Evolutionary conservation across 2,888 invertebrate species (phyloP).

Genomic region (Prosopocoilus inquinatus): DNA sequence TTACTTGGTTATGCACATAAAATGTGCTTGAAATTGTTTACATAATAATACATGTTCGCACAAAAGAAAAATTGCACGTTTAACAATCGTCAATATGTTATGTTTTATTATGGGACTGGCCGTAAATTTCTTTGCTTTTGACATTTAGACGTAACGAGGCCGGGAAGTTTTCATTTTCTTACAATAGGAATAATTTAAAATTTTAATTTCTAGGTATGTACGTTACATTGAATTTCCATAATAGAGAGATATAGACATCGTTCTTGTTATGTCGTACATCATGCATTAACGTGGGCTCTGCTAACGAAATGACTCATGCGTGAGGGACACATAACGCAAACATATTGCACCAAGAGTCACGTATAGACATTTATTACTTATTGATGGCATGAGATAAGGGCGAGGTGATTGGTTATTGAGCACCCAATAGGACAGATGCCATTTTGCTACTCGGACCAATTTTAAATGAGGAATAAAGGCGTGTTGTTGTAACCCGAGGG

Average conservation of each 20-base stretch:
- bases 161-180: conserved; percentile 6
- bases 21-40: background rate
- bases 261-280: conserved; percentile 35
- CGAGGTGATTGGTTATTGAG: conserved; percentile 43
- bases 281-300: conserved; percentile 39
- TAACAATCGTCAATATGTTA: background rate
- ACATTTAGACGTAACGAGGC: conserved; percentile 16
- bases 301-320: conserved; percentile 43
- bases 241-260: conserved; percentile 19
- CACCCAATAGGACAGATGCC: conserved; percentile 32
- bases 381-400: conserved; percentile 39
- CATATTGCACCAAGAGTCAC: conserved; percentile 28
- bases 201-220: conserved; percentile 23
- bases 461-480: conserved; percentile 29
- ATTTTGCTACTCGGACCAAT: conserved; percentile 11
- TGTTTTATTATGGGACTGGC: background rate
- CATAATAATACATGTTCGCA: background rate
- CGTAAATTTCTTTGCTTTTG: conserved; percentile 11
- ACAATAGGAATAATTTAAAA: conserved; percentile 12
- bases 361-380: conserved; percentile 37
- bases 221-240: conserved; percentile 26
- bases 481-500: conserved; percentile 34
- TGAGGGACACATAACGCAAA: conserved; percentile 37
- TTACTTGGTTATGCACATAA: no score
- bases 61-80: background rate